Evolutionary conservation across 2,888 invertebrate genomes (phyloP).

Genomic region (Macaria liturata): DNA sequence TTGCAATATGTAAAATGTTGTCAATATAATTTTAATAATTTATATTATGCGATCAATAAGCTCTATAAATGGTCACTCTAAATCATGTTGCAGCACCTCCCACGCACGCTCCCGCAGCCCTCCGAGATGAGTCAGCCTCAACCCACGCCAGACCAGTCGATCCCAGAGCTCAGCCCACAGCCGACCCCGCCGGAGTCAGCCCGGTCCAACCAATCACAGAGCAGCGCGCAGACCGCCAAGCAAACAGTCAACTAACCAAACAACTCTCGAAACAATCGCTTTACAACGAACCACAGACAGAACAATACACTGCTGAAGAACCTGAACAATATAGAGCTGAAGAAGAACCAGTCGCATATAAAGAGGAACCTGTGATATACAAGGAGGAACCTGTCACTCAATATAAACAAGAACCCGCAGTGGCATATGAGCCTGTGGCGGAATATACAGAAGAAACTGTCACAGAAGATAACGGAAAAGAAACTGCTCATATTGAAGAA

Average conservation of each 20-base stretch:
- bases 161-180: conserved; percentile 73
- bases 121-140: conserved; percentile 62
- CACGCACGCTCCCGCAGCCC: conserved; percentile 67
- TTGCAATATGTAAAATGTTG: too few species aligned
- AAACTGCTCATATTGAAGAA: conserved; percentile 16
- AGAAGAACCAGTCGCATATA: background rate
- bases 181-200: conserved; percentile 60
- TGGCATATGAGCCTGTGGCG: background rate
- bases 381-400: background rate
- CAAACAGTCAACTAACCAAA: conserved; percentile 49
- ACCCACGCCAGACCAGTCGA: conserved; percentile 66
- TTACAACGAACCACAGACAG: conserved; percentile 29
- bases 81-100: conserved; percentile 60
- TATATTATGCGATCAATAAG: too few species aligned
- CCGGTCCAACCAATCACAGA: conserved; percentile 46
- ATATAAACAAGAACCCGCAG: background rate
- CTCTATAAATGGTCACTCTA: background rate
- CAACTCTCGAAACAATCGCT: conserved; percentile 40
- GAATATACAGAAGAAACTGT: conserved; percentile 15
- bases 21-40: too few species aligned
- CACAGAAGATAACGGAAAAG: conserved; percentile 13
- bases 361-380: too few species aligned
- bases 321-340: background rate
- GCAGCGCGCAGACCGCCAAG: conserved; percentile 45
- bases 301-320: conserved; percentile 9